Conservation (phyloP, 2,113 vertebrate genomes). For the Pica pica region DNA sequence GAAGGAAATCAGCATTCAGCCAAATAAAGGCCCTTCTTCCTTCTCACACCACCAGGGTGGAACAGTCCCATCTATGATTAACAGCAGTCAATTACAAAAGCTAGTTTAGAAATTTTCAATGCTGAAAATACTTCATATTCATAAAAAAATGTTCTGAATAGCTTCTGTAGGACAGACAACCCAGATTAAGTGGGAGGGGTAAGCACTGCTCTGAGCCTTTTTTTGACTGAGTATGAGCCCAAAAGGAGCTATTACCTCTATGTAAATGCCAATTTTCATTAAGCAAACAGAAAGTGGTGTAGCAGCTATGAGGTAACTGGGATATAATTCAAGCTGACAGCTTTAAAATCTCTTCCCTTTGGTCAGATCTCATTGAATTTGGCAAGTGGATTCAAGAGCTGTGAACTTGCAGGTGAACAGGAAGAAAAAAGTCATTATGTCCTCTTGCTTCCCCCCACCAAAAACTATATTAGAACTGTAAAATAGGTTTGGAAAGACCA, state of each 20-base stretch:
- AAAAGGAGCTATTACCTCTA: not conserved
- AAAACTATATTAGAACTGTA: not conserved
- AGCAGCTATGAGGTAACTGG: not conserved
- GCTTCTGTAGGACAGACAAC: not conserved
- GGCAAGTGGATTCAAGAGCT: not conserved
- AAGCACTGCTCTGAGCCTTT: not conserved
- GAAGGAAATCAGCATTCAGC: not conserved
- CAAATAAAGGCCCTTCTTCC: not conserved
- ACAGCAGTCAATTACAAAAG: not conserved
- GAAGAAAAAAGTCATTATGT: not conserved
- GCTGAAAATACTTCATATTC: not conserved
- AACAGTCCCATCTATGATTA: not conserved
- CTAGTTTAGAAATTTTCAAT: not conserved
- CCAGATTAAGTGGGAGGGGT: not conserved
- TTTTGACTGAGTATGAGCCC: not conserved
- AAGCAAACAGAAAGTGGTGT: not conserved
- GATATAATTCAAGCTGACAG: conserved; percentile 41
- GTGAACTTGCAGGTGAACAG: not conserved
- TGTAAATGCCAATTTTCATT: conserved; percentile 45
- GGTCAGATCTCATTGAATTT: conserved; percentile 2
- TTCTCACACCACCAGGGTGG: not conserved
- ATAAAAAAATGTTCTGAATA: not conserved
- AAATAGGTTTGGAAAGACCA: not conserved
- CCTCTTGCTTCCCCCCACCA: not conserved
- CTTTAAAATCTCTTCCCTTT: conserved; percentile 20